These are phyloP conservation scores for Scaptomyza graminum DNA, from an alignment of 1,140 invertebrate genomes.

Conservation along the genomic window DNA sequence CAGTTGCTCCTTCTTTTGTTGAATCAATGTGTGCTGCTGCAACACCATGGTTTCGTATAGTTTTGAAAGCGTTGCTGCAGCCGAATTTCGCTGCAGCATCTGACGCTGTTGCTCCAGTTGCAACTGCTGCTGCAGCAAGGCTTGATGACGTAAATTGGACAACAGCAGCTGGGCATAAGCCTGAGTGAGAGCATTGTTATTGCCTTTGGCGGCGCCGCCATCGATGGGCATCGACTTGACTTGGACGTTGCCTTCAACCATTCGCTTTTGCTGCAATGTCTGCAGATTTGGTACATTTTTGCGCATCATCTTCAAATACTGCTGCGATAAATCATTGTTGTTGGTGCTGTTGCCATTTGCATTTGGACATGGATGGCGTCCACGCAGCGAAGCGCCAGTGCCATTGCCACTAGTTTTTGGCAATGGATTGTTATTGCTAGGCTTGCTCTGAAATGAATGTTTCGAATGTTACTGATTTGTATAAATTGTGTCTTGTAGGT, in stretches of 20 bases:
- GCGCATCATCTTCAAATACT: conserved; percentile 29
- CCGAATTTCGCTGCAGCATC: conserved; percentile 6
- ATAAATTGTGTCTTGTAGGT: too few species aligned
- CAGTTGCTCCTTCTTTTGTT: conserved; percentile 29
- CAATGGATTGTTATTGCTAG: background rate
- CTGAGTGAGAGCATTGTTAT: conserved; percentile 43
- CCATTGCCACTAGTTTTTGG: background rate
- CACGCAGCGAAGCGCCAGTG: too few species aligned
- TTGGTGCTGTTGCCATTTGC: too few species aligned
- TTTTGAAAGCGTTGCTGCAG: conserved; percentile 44
- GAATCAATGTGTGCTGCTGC: conserved; percentile 43
- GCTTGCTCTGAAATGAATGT: too few species aligned
- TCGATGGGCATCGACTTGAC: conserved; percentile 33
- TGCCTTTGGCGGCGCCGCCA: background rate
- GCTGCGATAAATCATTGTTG: conserved; percentile 25
- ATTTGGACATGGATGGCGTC: too few species aligned
- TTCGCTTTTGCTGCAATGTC: conserved; percentile 26
- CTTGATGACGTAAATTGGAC: conserved; percentile 43
- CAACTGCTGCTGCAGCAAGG: conserved; percentile 1
- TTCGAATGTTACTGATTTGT: too few species aligned
- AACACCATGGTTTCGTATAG: conserved; percentile 41
- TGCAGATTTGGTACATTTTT: conserved; percentile 35
- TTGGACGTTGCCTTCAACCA: conserved; percentile 4
- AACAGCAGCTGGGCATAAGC: conserved; percentile 55
- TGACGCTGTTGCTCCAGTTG: conserved; percentile 5